Base-by-base conservation (phyloP, 2,888 invertebrate genomes). In the Caenorhabditis uteleia region DNA sequence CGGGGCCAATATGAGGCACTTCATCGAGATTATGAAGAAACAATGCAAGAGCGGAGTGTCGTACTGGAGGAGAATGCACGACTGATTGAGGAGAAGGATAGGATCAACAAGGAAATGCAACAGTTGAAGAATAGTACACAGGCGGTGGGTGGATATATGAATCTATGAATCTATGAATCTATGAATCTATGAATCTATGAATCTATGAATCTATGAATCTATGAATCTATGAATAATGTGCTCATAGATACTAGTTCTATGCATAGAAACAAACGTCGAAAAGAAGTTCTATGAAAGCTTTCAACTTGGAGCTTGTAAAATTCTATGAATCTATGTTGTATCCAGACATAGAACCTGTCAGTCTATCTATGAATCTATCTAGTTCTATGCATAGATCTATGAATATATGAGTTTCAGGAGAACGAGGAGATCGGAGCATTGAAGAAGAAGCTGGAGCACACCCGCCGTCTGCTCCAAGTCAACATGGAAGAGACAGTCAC, bases 11-110 rank as follows among this genome's bases (percentile, higher is more conserved):
- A 61, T 47, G 74, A 75, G 16, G 55, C 56, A 14, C 62, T 75
- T 23, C 62, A 66, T 8, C 49, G 62, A 4, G 75, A 77, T 44
- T 77, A 77, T 44, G 74, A 77, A 34, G 77, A 77, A 42, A 77
- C 77, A n/a, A 77, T 77, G 77, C 69, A 62, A 42, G 77, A 75
- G 45, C 25, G 71, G 43, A 72, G 71, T 45, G 62, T 49, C 10
- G 59, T 66, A 14, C 23, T 69, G 3, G 57, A 64, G 34, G 53
- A 62, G 48, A 75, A 75, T 25, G 61, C 68, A 10, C 55, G 75
- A 23, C 57, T 72, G n/a, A 40, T 54, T 2, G 75, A 75, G 51
- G 75, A 75, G 34, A 47, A 58, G 10, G 72, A 72, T 25, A 40
- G 50, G 20, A 42, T 70, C 3, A 42, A 62, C 25, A 54, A 55